Evolutionary conservation across 2,797 vertebrate species (phyloP).

Genomic region (Carduelis carduelis): DNA sequence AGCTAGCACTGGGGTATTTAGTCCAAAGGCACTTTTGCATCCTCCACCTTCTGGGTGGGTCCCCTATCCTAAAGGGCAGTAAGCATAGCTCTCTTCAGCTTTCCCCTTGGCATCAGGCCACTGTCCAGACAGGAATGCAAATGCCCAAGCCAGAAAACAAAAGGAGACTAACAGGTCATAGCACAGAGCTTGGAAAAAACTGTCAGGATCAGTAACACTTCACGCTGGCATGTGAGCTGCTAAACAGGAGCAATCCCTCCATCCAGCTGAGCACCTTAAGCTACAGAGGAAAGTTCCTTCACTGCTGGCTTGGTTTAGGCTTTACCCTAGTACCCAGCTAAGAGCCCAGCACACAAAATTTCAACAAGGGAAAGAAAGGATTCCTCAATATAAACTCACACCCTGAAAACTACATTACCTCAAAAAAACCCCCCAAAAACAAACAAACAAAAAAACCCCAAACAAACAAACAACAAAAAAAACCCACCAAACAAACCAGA

Average conservation of each 20-base stretch:
- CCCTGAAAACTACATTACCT: accelerated
- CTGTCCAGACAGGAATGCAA: background rate
- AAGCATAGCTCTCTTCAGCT: background rate
- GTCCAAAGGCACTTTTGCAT: background rate
- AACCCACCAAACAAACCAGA: too few relatives aligned
- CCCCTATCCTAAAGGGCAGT: background rate
- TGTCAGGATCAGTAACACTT: constrained; percentile 15
- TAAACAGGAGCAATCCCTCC: background rate
- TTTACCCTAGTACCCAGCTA: background rate
- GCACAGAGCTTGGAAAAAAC: background rate
- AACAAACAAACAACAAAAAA: too few relatives aligned
- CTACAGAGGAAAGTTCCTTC: background rate
- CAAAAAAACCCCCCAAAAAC: background rate
- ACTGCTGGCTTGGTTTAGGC: background rate
- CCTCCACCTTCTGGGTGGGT: background rate
- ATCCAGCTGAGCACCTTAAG: background rate
- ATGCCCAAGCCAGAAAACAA: background rate
- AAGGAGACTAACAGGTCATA: background rate
- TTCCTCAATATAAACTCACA: background rate
- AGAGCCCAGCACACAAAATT: background rate
- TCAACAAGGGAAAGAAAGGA: background rate
- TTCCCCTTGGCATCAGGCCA: background rate
- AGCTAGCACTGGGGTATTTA: background rate
- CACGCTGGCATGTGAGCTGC: background rate
- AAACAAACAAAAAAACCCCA: background rate